Conservation (phyloP, 2,888 invertebrate genomes). For the Ctena decussata region DNA sequence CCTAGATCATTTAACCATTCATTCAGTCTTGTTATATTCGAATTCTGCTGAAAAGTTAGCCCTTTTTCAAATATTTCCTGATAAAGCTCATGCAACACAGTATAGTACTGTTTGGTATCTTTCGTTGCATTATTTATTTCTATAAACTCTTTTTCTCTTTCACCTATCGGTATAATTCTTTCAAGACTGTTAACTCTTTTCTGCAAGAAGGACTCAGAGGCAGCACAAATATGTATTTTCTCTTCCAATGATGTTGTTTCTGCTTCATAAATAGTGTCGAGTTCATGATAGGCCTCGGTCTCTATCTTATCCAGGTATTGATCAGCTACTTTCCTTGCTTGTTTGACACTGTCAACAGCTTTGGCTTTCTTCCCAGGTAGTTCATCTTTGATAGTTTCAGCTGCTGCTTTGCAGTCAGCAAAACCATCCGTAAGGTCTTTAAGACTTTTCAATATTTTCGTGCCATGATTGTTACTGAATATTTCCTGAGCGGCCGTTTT, state of each 20-base stretch:
- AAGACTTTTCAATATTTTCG: neutral
- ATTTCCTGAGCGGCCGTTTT: neutral
- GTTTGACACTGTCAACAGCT: neutral
- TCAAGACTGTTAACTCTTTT: neutral
- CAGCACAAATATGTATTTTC: neutral
- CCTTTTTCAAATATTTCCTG: neutral
- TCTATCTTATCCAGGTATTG: neutral
- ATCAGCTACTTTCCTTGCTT: neutral
- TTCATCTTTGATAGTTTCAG: neutral
- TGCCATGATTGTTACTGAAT: neutral
- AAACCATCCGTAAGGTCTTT: neutral
- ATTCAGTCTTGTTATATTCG: neutral
- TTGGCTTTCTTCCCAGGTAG: neutral
- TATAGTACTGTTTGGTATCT: neutral
- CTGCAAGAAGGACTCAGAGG: neutral
- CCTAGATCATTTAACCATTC: neutral
- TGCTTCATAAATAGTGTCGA: neutral
- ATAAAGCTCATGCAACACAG: neutral
- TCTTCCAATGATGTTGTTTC: neutral
- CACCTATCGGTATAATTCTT: neutral
- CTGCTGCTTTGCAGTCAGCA: neutral
- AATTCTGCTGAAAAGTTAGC: neutral
- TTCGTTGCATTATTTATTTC: neutral
- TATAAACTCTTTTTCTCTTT: neutral
- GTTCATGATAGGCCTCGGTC: neutral